Conservation (phyloP, 2,797 vertebrate species). For the Alexandromys oeconomus region DNA sequence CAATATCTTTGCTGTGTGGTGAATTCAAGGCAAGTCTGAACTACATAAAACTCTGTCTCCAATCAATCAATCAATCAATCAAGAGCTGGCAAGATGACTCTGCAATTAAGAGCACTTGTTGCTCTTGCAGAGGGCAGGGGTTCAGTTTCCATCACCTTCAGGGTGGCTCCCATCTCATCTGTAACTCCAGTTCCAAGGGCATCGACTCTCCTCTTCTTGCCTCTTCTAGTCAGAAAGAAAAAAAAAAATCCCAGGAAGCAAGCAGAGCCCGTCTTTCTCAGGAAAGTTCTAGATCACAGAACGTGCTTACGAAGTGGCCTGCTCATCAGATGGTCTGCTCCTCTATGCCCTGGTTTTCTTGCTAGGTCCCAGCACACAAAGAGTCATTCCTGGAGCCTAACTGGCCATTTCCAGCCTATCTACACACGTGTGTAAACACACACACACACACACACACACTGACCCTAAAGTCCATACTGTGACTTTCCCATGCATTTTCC, state of each 20-base stretch:
- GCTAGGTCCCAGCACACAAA: neutral
- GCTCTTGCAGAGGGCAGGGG: neutral
- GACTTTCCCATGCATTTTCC: neutral
- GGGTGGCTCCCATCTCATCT: neutral
- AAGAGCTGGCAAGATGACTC: neutral
- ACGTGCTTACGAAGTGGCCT: neutral
- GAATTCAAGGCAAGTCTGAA: neutral
- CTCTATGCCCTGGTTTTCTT: neutral
- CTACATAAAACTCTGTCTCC: neutral
- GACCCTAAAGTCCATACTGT: neutral
- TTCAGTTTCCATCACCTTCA: neutral
- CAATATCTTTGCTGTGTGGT: neutral
- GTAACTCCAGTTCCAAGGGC: neutral
- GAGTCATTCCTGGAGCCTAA: neutral
- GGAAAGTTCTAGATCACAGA: neutral
- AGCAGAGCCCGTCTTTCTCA: neutral
- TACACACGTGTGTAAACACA: fast-evolving
- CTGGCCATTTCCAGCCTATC: neutral
- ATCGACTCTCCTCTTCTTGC: neutral
- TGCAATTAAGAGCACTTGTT: neutral
- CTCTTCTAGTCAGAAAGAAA: neutral
- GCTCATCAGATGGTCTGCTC: neutral
- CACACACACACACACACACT: neutral
- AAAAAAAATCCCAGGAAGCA: neutral
- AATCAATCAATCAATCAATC: neutral